Conservation (phyloP, 2,888 invertebrate species). For the Drosophila nr. fundita region DNA sequence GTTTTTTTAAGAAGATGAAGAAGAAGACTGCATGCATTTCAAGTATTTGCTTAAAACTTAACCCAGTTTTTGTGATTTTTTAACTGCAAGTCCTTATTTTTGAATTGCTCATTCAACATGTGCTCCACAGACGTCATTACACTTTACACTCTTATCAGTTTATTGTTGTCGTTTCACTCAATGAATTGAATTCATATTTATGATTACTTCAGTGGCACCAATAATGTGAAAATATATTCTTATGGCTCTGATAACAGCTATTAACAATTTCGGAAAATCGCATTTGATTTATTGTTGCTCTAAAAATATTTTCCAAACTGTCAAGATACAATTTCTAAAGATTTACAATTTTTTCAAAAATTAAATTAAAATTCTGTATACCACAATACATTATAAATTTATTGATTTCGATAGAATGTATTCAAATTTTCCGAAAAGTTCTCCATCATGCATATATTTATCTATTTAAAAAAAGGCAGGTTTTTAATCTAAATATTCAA, state of each 20-base stretch:
- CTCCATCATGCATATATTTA: too few species aligned
- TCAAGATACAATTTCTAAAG: not conserved
- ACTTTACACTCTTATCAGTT: constrained; percentile 41
- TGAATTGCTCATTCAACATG: constrained; percentile 11
- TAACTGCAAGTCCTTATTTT: constrained; percentile 6
- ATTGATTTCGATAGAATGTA: too few species aligned
- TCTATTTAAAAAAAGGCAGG: too few species aligned
- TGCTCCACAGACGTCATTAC: constrained; percentile 1
- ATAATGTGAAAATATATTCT: not conserved
- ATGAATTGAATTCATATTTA: constrained; percentile 24
- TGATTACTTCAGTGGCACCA: constrained; percentile 4
- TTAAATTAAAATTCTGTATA: not conserved
- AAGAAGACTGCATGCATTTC: constrained; percentile 16
- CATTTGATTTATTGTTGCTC: not conserved
- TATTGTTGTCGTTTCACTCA: constrained; percentile 10
- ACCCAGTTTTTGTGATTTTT: constrained; percentile 36
- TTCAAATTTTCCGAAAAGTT: too few species aligned
- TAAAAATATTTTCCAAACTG: not conserved
- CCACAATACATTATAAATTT: not conserved
- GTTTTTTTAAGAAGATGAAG: not conserved
- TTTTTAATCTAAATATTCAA: too few species aligned
- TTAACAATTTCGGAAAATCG: not conserved
- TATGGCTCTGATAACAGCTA: not conserved
- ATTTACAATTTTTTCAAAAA: not conserved
- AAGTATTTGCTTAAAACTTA: constrained; percentile 47